Conservation (phyloP, 2,888 invertebrate species). For the Lypha dubia region DNA sequence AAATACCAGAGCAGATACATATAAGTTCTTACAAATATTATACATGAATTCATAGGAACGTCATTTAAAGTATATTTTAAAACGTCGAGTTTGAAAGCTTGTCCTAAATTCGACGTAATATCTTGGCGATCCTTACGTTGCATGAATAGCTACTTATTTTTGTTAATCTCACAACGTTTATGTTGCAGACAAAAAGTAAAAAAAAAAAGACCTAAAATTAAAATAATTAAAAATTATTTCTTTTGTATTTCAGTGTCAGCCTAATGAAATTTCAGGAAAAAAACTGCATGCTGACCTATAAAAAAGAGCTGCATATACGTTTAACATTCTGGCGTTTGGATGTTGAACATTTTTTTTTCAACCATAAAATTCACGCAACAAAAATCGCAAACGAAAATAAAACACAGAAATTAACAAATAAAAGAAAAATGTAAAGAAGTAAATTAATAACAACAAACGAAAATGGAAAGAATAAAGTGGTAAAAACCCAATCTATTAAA, state of each 20-base stretch:
- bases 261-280: conserved; percentile 28
- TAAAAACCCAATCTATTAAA: conserved; percentile 13
- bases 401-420: conserved; percentile 22
- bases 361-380: conserved; percentile 2
- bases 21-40: too few relatives aligned
- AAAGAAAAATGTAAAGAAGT: neutral
- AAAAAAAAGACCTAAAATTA: neutral
- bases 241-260: conserved; percentile 6
- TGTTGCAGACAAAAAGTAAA: too few relatives aligned
- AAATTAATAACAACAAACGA: neutral
- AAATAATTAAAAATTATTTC: too few relatives aligned
- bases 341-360: neutral
- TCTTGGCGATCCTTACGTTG: too few relatives aligned
- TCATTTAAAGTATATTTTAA: too few relatives aligned
- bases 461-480: neutral
- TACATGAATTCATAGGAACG: too few relatives aligned
- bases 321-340: conserved; percentile 15
- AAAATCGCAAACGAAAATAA: conserved; percentile 15
- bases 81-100: too few relatives aligned
- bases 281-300: conserved; percentile 1
- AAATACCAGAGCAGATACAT: too few relatives aligned
- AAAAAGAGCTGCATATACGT: conserved; percentile 2
- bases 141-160: too few relatives aligned
- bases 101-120: too few relatives aligned
- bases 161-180: too few relatives aligned